phyloP scores from a whole-genome alignment of 2,888 invertebrate genomes.

The Caenorhabditis sp. region DNA sequence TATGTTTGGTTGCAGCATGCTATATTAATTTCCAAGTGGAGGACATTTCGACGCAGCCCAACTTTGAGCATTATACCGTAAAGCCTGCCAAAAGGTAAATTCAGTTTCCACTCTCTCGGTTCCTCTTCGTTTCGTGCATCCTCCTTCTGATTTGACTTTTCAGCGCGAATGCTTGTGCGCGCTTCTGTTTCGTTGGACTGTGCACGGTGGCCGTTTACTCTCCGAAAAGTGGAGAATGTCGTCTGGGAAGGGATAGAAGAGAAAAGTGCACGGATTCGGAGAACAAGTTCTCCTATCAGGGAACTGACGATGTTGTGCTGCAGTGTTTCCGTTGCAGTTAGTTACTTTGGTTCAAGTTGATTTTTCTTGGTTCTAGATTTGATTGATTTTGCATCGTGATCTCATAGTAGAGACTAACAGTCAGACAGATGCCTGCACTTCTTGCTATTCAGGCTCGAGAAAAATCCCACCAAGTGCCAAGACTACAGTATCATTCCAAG shows the following conservation, averaged over 20 bases:
- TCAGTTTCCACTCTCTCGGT: conserved; percentile 18
- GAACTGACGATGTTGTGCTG: conserved; percentile 72
- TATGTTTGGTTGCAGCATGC: conserved; percentile 77
- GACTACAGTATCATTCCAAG: conserved; percentile 60
- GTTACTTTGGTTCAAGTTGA: conserved; percentile 56
- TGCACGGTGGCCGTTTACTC: conserved; percentile 79
- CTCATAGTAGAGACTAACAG: neutral
- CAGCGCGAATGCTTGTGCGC: conserved; percentile 81
- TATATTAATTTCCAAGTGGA: conserved; percentile 82
- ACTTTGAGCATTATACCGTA: conserved; percentile 69
- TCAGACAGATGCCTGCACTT: conserved; percentile 13
- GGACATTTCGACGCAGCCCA: conserved; percentile 59
- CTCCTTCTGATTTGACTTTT: conserved; percentile 38
- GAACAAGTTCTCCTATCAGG: conserved; percentile 58
- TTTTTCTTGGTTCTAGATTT: conserved; percentile 25
- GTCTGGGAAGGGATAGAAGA: conserved; percentile 67
- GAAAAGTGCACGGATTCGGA: conserved; percentile 67
- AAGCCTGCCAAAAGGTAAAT: conserved; percentile 72
- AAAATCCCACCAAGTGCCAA: conserved; percentile 45
- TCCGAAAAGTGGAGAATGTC: conserved; percentile 70
- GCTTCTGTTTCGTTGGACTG: conserved; percentile 79
- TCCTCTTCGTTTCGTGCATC: conserved; percentile 2
- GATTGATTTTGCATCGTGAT: conserved; percentile 5
- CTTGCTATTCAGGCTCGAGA: conserved; percentile 40
- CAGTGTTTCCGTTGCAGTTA: conserved; percentile 82